Evolutionary conservation across 1,140 invertebrate species (phyloP).

Genomic region (Rhagoletis zephyria): DNA sequence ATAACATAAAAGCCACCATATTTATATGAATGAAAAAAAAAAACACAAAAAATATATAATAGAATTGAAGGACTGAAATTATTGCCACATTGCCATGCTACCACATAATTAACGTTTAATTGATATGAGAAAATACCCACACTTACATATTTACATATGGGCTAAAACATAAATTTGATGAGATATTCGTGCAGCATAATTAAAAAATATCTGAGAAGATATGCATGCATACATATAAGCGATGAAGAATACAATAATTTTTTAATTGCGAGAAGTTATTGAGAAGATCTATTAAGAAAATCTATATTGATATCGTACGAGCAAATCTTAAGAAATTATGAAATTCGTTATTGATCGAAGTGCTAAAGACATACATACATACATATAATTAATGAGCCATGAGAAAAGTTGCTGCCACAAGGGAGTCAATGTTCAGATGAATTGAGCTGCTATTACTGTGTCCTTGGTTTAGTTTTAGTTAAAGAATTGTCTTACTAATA

Average conservation of each 20-base stretch:
- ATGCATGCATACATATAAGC: background rate
- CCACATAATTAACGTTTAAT: slow-evolving; percentile 27
- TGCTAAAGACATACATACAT: too few relatives aligned
- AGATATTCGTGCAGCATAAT: too few relatives aligned
- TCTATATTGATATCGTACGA: background rate
- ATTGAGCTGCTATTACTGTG: too few relatives aligned
- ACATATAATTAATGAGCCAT: too few relatives aligned
- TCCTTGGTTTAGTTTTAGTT: too few relatives aligned
- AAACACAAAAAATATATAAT: slow-evolving; percentile 7
- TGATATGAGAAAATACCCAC: slow-evolving; percentile 1
- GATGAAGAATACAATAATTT: background rate
- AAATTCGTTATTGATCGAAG: too few relatives aligned
- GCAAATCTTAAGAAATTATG: too few relatives aligned
- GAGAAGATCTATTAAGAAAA: background rate
- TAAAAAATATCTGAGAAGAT: too few relatives aligned
- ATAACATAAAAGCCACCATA: background rate
- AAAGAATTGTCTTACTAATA: too few relatives aligned
- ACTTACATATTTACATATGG: background rate
- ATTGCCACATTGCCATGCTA: slow-evolving; percentile 38
- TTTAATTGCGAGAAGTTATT: background rate
- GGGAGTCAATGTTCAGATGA: too few relatives aligned
- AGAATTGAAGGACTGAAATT: slow-evolving; percentile 47
- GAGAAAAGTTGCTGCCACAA: too few relatives aligned
- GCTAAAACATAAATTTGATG: too few relatives aligned
- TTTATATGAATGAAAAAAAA: background rate